Conservation (phyloP, 64 coral and sea anemone genomes). For the Stichodactyla helianthus region DNA sequence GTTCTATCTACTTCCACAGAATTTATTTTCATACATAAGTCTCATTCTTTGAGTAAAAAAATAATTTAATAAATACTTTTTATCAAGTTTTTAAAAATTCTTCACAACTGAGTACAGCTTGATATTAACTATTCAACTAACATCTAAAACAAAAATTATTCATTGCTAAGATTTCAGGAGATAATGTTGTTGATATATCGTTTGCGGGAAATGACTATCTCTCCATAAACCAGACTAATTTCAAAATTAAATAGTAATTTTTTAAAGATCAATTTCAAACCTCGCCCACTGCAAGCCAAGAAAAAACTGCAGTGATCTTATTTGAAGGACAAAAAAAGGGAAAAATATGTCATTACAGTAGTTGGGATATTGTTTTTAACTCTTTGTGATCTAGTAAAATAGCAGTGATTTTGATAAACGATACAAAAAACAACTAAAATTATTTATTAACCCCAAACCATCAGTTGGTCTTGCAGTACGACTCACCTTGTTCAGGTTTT, state of each 20-base stretch:
- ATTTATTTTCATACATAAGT: background rate
- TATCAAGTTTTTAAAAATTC: background rate
- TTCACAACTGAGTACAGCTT: no score
- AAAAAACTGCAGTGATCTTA: background rate
- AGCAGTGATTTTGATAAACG: background rate
- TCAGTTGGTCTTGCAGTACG: background rate
- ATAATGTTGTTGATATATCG: background rate
- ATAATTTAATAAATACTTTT: background rate
- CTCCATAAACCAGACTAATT: background rate
- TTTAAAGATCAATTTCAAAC: background rate
- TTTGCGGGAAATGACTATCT: background rate
- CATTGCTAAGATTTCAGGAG: background rate
- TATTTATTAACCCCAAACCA: background rate
- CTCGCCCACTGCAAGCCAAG: conserved; percentile 1
- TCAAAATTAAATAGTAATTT: background rate
- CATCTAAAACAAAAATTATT: background rate
- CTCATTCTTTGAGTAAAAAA: background rate
- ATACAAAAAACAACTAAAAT: background rate
- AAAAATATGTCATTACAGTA: background rate
- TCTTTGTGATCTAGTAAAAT: background rate
- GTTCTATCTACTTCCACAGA: background rate
- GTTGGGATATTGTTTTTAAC: background rate
- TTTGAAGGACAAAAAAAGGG: background rate
- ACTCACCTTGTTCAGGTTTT: conserved; percentile 1
- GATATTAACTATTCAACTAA: background rate